These are phyloP conservation scores for Agapornis canus DNA, from an alignment of 2,797 vertebrate species.

Conservation along the genomic window DNA sequence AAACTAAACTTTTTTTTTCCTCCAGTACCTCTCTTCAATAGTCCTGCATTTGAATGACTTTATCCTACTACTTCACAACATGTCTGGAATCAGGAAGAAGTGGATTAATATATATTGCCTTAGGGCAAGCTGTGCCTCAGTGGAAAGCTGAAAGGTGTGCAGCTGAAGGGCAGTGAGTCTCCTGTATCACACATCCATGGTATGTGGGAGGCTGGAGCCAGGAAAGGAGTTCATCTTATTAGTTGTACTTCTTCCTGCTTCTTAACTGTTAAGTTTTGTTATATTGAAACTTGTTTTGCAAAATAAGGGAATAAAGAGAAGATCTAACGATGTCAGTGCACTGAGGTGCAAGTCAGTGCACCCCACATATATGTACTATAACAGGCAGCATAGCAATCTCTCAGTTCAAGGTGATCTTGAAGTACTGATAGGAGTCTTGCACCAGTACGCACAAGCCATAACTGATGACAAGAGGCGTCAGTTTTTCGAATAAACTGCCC, in stretches of 20 bases:
- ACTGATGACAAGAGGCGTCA: neutral
- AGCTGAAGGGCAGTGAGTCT: neutral
- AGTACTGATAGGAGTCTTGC: neutral
- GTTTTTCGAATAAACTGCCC: neutral
- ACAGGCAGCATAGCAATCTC: neutral
- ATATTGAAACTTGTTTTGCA: neutral
- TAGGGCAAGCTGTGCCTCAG: neutral
- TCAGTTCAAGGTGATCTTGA: neutral
- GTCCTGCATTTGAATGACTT: neutral
- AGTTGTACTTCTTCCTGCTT: neutral
- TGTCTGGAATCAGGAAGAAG: neutral
- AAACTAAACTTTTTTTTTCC: neutral
- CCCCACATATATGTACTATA: rapidly evolving
- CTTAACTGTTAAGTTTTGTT: rapidly evolving
- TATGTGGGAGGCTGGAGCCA: neutral
- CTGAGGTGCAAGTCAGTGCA: neutral
- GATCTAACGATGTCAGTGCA: rapidly evolving
- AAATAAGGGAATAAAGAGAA: neutral
- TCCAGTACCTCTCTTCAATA: neutral
- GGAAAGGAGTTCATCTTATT: neutral
- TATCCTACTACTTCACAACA: neutral
- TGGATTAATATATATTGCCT: neutral
- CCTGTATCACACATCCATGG: rapidly evolving
- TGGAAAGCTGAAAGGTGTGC: neutral
- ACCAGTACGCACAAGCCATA: neutral